phyloP scores from a whole-genome alignment of 2,888 invertebrate genomes.

The Perizoma flavofasciatum region DNA sequence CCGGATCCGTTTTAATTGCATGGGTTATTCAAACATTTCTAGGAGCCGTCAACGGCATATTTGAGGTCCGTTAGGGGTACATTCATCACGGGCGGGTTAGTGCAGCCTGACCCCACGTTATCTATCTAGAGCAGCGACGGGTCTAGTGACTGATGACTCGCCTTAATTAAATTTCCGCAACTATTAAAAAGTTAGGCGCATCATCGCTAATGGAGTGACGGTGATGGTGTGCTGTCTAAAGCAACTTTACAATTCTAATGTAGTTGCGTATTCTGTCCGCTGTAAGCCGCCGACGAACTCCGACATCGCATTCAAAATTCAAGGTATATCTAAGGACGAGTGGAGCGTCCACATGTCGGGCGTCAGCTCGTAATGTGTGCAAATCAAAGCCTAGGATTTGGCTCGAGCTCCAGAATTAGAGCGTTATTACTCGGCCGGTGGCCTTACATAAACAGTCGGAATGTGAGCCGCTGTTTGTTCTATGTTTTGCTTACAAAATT shows the following conservation, averaged over 20 bases:
- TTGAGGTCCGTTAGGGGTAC: constrained; percentile 78
- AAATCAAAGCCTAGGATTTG: constrained; percentile 58
- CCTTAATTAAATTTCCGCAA: constrained; percentile 79
- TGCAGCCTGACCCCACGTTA: constrained; percentile 80
- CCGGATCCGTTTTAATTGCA: constrained; percentile 62
- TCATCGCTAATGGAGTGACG: constrained; percentile 50
- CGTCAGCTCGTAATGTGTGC: constrained; percentile 51
- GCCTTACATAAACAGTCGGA: constrained; percentile 56
- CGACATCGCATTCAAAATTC: constrained; percentile 71
- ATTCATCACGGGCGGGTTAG: constrained; percentile 75
- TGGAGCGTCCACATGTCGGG: constrained; percentile 59
- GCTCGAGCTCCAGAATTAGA: constrained; percentile 55
- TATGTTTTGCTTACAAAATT: constrained; percentile 50
- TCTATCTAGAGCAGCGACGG: constrained; percentile 76
- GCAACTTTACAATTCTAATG: constrained; percentile 62
- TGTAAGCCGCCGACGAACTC: constrained; percentile 64
- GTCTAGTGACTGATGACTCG: constrained; percentile 79
- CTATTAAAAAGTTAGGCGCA: constrained; percentile 53
- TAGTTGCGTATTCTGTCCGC: constrained; percentile 65
- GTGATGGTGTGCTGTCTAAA: constrained; percentile 52
- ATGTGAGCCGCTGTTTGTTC: constrained; percentile 47
- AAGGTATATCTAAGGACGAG: constrained; percentile 62
- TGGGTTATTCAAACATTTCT: constrained; percentile 72
- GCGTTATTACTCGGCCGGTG: constrained; percentile 49
- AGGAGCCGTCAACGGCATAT: constrained; percentile 71